Evolutionary conservation across 35 echinoderm and acorn worm genomes (phyloP), one percentile per base, ranked within the genome.

Genomic region (Acanthaster planci): DNA sequence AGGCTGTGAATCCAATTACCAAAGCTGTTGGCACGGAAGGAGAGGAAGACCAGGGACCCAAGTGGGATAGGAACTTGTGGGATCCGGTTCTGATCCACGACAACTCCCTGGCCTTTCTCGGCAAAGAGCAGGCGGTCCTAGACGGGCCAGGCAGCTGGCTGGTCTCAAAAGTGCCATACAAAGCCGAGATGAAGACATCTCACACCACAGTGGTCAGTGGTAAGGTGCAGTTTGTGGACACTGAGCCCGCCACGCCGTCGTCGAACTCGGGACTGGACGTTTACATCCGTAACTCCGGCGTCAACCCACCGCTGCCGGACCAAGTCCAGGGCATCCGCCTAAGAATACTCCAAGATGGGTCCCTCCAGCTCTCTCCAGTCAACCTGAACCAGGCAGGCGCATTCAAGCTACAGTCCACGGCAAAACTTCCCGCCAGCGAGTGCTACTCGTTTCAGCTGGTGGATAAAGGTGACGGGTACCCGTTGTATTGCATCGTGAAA

Each of bases 61-160:
- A 76, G 76, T 97, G 87, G 84, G 82, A 97, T 52, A 57, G 95
- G 18, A 93, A 86, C 26, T 39, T 93, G 8, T 97, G 95, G 95
- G 76, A 92, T 9, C 95, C 95, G 7, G 55, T 90, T 51, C 76
- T 93, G 19, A 54, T 97, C 27, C 85, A 97, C 59, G 84, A 87
- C 7, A 39, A 55, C 17, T 93, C 95, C 5, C 54, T 93, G 27
- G 95, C 79, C 16, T 97, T 93, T 75, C 85, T 97, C 39, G 95
- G 95, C 29, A 14, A 80, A 10, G 90, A 97, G 38, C 88, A 90
- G 44, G 87, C 58, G 0, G 95, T 89, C 27, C 58, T 97, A 7
- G 91, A 90, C 52, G 95, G 95, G 19, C 39, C 67, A 2, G 87
- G 79, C 6, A 93, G 91, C 79, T 97, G 95, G 95, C 50, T 97